These are phyloP conservation scores for Odontocolon sp. DNA, from an alignment of 2,888 invertebrate species.

Conservation along the genomic window DNA sequence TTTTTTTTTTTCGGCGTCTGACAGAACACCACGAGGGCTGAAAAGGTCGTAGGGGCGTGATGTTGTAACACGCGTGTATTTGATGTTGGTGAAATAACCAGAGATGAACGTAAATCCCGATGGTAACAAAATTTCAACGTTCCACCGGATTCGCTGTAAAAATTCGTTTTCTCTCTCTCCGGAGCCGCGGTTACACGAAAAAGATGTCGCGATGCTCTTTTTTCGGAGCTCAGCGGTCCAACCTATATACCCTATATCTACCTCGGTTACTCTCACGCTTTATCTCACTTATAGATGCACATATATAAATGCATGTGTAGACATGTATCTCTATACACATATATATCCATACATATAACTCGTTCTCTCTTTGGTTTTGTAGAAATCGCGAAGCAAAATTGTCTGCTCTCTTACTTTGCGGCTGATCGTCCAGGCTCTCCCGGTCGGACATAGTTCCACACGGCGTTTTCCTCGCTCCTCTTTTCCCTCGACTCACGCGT, in stretches of 20 bases:
- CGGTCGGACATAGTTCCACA: slow-evolving; percentile 79
- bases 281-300: not conserved
- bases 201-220: slow-evolving; percentile 23
- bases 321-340: not conserved
- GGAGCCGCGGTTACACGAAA: not conserved
- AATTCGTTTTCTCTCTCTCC: not conserved
- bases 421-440: slow-evolving; percentile 80
- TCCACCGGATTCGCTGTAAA: no score
- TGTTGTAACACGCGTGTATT: not conserved
- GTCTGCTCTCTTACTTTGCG: slow-evolving; percentile 79
- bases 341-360: not conserved
- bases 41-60: slow-evolving; percentile 25
- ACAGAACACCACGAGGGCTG: slow-evolving; percentile 69
- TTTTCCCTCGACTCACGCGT: slow-evolving; percentile 61
- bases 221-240: not conserved
- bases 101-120: not conserved
- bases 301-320: not conserved
- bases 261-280: not conserved
- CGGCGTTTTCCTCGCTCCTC: slow-evolving; percentile 39
- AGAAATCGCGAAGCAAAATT: not conserved
- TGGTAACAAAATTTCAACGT: not conserved
- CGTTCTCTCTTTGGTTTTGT: not conserved
- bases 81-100: no score
- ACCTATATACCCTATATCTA: no score
- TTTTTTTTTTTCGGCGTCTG: slow-evolving; percentile 68